A percentile compares a stretch with the other conserved stretches of the same genome.
phyloP scores from a whole-genome alignment of 2,797 vertebrate species.

The Philypnodon macrostomus region DNA sequence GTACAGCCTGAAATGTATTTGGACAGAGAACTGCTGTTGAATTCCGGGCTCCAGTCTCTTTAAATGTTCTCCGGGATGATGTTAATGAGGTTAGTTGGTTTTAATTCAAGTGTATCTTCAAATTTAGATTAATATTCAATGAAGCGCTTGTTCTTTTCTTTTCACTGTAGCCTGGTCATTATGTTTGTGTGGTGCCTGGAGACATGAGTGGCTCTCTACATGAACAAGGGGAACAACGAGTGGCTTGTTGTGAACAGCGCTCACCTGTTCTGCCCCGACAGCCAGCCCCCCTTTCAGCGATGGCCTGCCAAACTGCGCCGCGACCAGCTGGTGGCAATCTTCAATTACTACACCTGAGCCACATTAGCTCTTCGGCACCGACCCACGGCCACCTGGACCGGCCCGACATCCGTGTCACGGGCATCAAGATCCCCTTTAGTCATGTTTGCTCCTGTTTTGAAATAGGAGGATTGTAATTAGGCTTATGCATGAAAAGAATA shows the following conservation, averaged over 20 bases:
- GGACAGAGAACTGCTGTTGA: conserved; percentile 49
- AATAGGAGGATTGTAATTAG: conserved; percentile 6
- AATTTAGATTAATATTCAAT: conserved; percentile 63
- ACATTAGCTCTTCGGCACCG: too few species aligned
- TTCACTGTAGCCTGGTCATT: conserved; percentile 47
- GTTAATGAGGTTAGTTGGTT: conserved; percentile 61
- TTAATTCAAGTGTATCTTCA: conserved; percentile 56
- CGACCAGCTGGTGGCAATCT: conserved; percentile 68
- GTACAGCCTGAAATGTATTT: conserved; percentile 49
- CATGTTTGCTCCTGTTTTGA: conserved; percentile 14
- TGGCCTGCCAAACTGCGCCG: conserved; percentile 57
- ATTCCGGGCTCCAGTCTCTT: conserved; percentile 38
- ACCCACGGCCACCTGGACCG: conserved; percentile 38
- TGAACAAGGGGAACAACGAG: conserved; percentile 62
- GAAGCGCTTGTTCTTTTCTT: conserved; percentile 32
- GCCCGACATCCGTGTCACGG: conserved; percentile 24
- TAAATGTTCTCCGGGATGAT: conserved; percentile 40
- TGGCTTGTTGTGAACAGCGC: conserved; percentile 51
- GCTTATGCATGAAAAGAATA: conserved; percentile 5
- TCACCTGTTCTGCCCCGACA: conserved; percentile 61
- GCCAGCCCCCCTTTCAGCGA: conserved; percentile 42
- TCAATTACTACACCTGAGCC: conserved; percentile 71
- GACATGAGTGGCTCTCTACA: conserved; percentile 56
- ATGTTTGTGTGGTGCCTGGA: conserved; percentile 41
- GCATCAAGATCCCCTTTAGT: conserved; percentile 17